Conservation (phyloP, 2,113 vertebrate species). For the Euleptes europaea region DNA sequence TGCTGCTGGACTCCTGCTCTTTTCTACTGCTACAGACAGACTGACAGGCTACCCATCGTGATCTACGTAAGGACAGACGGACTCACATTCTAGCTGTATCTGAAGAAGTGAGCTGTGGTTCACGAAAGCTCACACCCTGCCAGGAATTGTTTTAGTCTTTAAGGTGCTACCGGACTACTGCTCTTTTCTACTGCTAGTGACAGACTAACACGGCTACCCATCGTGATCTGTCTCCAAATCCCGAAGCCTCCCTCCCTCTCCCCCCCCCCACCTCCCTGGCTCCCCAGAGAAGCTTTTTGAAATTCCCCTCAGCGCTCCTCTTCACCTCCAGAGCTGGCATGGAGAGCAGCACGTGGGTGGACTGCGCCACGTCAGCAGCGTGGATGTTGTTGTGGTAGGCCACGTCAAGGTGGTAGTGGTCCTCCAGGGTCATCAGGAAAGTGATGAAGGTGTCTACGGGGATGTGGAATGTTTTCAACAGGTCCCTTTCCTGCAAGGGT, state of each 20-base stretch:
- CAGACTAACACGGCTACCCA: too few species aligned
- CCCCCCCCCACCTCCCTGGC: not conserved
- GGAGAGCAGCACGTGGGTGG: slow-evolving; percentile 87
- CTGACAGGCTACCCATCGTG: too few species aligned
- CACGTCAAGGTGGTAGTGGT: slow-evolving; percentile 87
- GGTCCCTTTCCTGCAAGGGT: slow-evolving; percentile 80
- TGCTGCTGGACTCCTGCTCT: too few species aligned
- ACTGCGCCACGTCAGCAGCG: slow-evolving; percentile 91
- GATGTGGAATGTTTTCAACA: slow-evolving; percentile 94
- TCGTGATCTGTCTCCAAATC: too few species aligned
- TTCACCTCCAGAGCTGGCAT: slow-evolving; percentile 88
- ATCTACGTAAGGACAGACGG: too few species aligned
- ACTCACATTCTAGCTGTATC: too few species aligned
- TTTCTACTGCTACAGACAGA: too few species aligned
- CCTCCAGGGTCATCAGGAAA: slow-evolving; percentile 90
- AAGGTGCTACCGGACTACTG: too few species aligned
- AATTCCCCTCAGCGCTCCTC: accelerated
- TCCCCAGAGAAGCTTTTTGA: accelerated
- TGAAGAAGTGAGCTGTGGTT: too few species aligned
- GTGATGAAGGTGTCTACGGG: slow-evolving; percentile 85
- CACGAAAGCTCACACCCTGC: too few species aligned
- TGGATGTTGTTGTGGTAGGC: slow-evolving; percentile 96
- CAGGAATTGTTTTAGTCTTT: too few species aligned
- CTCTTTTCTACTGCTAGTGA: too few species aligned
- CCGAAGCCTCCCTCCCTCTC: not conserved